Evolutionary conservation across 2,797 vertebrate genomes (phyloP), one percentile per base, ranked within the genome.

Genomic region (Hypotaenidia philippensis): DNA sequence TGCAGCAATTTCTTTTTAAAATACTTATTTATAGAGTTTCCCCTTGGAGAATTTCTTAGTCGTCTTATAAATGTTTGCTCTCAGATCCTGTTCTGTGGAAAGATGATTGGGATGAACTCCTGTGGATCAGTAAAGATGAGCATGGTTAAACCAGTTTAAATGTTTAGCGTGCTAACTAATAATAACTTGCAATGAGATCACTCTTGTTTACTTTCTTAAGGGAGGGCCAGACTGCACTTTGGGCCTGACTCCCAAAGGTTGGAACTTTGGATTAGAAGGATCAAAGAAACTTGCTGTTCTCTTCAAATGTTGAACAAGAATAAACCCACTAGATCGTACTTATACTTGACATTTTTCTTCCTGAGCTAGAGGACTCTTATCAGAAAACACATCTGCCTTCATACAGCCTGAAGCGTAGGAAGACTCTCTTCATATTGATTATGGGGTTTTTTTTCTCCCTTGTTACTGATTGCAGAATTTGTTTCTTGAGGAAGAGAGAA

Each of bases 361-460:
- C 91, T 88, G 79, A 91, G 69, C 76, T 90, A 63, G 56, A 95
- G 91, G 89, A 72, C 83, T 77, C 84, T 75, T 60, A 83, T 64
- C 52, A 55, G 66, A 96, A 90, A 90, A 38, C 90, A 92, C 90
- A 91, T 96, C 94, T 96, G 74, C 94, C 74, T 96, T 94, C 68
- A 27, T 87, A 26, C 11, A 81, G 44, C 13, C 53, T 93, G 91
- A 96, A 93, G 85, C 84, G 56, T 85, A 83, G 89, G 40, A 90
- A 83, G 84, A 60, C 68, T 92, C 89, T 94, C 83, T 84, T 96
- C 86, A 80, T 95, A 91, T 94, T 96, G 96, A 97, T 97, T 89
- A 38, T 87, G 66, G 31, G 17, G 26, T 10, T 53, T 77, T 80
- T 82, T 91, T 95, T 88, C 94, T 94, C 49, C 90, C 91, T 80